These are phyloP conservation scores for Ericerus pela DNA, from an alignment of 1,140 invertebrate genomes.

Conservation along the genomic window DNA sequence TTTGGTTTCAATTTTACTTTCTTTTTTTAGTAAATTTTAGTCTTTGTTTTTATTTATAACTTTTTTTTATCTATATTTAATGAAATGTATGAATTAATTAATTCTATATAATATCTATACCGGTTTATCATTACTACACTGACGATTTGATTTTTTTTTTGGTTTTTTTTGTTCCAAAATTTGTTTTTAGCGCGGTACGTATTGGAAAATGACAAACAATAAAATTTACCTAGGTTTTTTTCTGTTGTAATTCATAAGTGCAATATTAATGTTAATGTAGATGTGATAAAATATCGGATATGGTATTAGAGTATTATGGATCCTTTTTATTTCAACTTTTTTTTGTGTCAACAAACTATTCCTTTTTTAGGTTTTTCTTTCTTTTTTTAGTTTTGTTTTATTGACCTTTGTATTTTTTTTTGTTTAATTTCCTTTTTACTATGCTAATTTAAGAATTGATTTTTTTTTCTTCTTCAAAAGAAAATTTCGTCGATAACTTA, in stretches of 20 bases:
- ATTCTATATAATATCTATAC: too few relatives aligned
- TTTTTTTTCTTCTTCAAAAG: not conserved
- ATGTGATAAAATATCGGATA: slow-evolving; percentile 11
- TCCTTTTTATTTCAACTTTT: slow-evolving; percentile 5
- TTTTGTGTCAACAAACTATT: too few relatives aligned
- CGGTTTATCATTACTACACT: too few relatives aligned
- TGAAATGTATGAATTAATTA: not conserved
- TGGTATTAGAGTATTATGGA: slow-evolving; percentile 4
- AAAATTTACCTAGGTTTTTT: slow-evolving; percentile 6
- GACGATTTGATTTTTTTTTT: not conserved
- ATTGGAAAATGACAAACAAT: not conserved
- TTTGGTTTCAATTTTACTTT: too few relatives aligned
- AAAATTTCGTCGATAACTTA: too few relatives aligned
- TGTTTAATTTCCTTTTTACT: not conserved
- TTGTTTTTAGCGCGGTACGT: not conserved
- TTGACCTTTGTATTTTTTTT: too few relatives aligned
- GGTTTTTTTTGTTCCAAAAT: not conserved
- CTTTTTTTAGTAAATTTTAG: not conserved
- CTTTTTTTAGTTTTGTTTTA: too few relatives aligned
- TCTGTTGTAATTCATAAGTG: slow-evolving; percentile 7
- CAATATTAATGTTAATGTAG: slow-evolving; percentile 9
- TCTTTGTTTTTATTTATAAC: not conserved
- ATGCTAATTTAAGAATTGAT: not conserved
- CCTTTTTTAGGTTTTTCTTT: too few relatives aligned
- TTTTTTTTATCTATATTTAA: not conserved